Percentiles rank a stretch among this genome's conserved stretches.
phyloP scores from a whole-genome alignment of 2,888 invertebrate species.

The Lagria hirta region DNA sequence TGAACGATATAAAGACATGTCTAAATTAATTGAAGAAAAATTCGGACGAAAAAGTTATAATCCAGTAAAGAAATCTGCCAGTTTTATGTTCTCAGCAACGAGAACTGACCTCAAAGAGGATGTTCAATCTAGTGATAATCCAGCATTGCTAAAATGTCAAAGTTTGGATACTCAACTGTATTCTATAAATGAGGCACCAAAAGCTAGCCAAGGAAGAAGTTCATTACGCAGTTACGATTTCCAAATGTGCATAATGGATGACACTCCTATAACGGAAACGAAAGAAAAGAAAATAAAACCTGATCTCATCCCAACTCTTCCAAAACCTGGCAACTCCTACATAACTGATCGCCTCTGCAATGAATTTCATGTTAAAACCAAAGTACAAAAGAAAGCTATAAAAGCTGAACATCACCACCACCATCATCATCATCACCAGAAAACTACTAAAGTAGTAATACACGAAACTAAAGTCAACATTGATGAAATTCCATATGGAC shows the following conservation, averaged over 20 bases:
- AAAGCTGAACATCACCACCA: conserved; percentile 28
- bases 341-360: conserved; percentile 70
- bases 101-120: conserved; percentile 43
- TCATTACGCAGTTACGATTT: conserved; percentile 43
- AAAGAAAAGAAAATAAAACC: conserved; percentile 45
- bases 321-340: conserved; percentile 54
- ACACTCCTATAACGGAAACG: conserved; percentile 33
- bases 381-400: conserved; percentile 47
- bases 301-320: conserved; percentile 48
- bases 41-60: conserved; percentile 57
- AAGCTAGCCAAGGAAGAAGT: conserved; percentile 35
- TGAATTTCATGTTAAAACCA: conserved; percentile 72
- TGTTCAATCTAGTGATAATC: conserved; percentile 34
- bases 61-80: conserved; percentile 50
- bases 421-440: conserved; percentile 7
- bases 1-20: conserved; percentile 72
- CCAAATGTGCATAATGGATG: conserved; percentile 47
- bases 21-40: conserved; percentile 68
- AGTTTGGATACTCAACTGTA: conserved; percentile 47
- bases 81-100: conserved; percentile 50
- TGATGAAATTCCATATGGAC: conserved; percentile 70
- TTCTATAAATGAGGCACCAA: conserved; percentile 33
- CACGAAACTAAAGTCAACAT: conserved; percentile 60
- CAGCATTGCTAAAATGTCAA: conserved; percentile 47
- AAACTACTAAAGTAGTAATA: conserved; percentile 38